These are phyloP conservation scores for Brenthis ino DNA, from an alignment of 2,888 invertebrate genomes.

Conservation along the genomic window DNA sequence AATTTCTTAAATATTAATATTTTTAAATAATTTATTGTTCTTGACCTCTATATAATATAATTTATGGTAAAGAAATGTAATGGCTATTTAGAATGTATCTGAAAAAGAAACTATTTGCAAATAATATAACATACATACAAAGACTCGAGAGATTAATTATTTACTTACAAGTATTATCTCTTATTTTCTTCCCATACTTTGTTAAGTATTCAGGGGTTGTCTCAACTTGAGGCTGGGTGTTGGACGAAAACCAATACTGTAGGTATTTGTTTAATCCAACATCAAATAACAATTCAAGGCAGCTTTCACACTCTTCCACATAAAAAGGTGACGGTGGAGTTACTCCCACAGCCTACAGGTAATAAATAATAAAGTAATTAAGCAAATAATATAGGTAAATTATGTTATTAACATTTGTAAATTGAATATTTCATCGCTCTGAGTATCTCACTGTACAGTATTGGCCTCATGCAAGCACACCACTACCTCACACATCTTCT, in stretches of 20 bases:
- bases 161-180: conserved; percentile 61
- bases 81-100: neutral
- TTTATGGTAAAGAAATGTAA: too few species aligned
- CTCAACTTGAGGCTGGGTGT: conserved; percentile 84
- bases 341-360: conserved; percentile 79
- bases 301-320: conserved; percentile 95
- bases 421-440: too few species aligned
- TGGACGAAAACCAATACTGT: conserved; percentile 85
- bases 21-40: too few species aligned
- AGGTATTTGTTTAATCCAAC: conserved; percentile 88
- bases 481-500: too few species aligned
- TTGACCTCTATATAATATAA: too few species aligned
- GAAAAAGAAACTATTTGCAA: neutral
- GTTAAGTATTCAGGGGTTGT: conserved; percentile 65
- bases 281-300: conserved; percentile 88
- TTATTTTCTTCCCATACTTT: conserved; percentile 65
- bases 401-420: too few species aligned
- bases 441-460: too few species aligned
- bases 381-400: too few species aligned
- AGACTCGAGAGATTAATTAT: neutral
- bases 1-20: too few species aligned
- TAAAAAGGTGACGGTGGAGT: conserved; percentile 91
- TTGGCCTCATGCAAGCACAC: too few species aligned
- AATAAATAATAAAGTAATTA: neutral
- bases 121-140: too few species aligned